A percentile compares a stretch with the other conserved stretches of the same genome.
These are phyloP conservation scores for Anoplius nigerrimus DNA, from an alignment of 2,888 invertebrate genomes.

Conservation along the genomic window DNA sequence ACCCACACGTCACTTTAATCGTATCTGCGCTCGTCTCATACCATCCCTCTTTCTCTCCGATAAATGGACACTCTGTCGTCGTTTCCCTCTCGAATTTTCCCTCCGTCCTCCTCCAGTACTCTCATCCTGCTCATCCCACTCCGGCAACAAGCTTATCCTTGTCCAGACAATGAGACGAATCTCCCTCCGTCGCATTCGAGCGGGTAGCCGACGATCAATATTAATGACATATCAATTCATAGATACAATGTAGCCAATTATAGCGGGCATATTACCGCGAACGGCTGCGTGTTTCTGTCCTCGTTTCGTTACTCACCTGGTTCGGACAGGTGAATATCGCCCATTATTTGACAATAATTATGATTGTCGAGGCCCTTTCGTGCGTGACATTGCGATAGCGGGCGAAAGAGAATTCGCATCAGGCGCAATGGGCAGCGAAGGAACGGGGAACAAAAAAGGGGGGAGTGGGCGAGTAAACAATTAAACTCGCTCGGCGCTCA, in stretches of 20 bases:
- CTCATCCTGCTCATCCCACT: background rate
- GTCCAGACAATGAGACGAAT: too few relatives aligned
- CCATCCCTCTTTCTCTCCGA: conserved; percentile 14
- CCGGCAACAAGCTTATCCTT: too few relatives aligned
- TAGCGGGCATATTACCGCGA: conserved; percentile 48
- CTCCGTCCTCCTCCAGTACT: background rate
- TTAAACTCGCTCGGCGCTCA: background rate
- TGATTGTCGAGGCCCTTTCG: conserved; percentile 27
- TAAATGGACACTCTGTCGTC: background rate
- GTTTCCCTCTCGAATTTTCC: conserved; percentile 1
- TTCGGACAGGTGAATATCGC: conserved; percentile 36
- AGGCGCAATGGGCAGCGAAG: background rate
- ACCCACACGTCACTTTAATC: background rate
- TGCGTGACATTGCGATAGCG: conserved; percentile 8
- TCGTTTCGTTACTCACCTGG: conserved; percentile 40
- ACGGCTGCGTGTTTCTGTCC: conserved; percentile 11
- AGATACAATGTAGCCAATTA: conserved; percentile 66
- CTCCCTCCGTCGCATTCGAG: conserved; percentile 6
- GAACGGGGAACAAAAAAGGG: conserved; percentile 7
- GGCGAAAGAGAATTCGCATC: background rate
- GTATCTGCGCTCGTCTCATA: background rate
- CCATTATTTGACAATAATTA: conserved; percentile 38
- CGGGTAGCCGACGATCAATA: conserved; percentile 59
- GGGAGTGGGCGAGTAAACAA: background rate
- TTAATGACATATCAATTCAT: conserved; percentile 70